These are phyloP conservation scores for Motacilla alba DNA, from an alignment of 2,113 vertebrate genomes.

Conservation along the genomic window DNA sequence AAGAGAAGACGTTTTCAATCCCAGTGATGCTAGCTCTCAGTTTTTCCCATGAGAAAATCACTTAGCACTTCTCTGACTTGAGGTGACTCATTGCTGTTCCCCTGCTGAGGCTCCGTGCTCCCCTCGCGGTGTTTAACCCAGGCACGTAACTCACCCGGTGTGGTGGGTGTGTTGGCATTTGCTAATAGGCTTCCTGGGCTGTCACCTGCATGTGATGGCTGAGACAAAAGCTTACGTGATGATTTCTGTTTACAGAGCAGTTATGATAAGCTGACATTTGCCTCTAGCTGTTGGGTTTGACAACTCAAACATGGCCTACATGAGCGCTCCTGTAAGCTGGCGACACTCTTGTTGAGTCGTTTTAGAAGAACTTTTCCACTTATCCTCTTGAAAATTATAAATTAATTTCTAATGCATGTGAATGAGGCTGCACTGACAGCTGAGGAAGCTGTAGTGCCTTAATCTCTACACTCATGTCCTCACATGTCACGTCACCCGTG, in stretches of 20 bases:
- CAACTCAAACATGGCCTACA: neutral
- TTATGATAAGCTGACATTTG: conserved; percentile 44
- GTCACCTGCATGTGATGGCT: conserved; percentile 35
- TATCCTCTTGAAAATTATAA: neutral
- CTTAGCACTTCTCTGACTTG: conserved; percentile 18
- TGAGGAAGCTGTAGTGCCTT: neutral
- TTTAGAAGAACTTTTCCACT: neutral
- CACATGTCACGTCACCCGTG: fast-evolving
- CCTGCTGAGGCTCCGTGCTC: conserved; percentile 27
- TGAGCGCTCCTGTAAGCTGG: neutral
- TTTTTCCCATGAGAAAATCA: conserved; percentile 67
- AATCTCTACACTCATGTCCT: neutral
- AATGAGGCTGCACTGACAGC: neutral
- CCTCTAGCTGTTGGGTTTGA: conserved; percentile 37
- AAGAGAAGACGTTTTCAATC: neutral
- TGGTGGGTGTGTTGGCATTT: conserved; percentile 37
- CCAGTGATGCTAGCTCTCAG: neutral
- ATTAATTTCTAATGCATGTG: neutral
- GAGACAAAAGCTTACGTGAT: conserved; percentile 21
- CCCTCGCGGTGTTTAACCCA: neutral
- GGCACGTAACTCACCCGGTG: neutral
- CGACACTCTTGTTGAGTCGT: fast-evolving
- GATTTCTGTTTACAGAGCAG: conserved; percentile 48
- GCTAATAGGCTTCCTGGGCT: conserved; percentile 35
- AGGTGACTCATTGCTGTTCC: conserved; percentile 56